Conservation (phyloP, 2,113 vertebrate genomes). For the Ondatra zibethicus region DNA sequence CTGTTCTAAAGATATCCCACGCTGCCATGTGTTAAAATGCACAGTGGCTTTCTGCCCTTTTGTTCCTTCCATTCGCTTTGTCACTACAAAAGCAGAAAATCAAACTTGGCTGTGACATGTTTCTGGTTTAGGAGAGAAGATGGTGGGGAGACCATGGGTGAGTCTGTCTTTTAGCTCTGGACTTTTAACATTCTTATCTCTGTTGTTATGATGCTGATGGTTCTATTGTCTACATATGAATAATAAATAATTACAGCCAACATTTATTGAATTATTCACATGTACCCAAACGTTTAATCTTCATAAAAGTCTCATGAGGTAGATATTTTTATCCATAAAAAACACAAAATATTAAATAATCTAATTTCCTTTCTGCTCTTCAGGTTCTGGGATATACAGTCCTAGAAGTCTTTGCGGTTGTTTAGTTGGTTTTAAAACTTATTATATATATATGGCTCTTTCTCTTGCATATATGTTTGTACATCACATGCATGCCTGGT, state of each 20-base stretch:
- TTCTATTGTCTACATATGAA: not conserved
- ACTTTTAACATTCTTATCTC: not conserved
- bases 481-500: not conserved
- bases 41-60: slow-evolving; percentile 1
- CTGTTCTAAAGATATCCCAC: slow-evolving; percentile 60
- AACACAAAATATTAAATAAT: slow-evolving; percentile 5
- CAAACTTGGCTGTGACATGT: not conserved
- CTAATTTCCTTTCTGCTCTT: not conserved
- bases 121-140: slow-evolving; percentile 29
- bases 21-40: slow-evolving; percentile 22
- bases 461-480: not conserved
- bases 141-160: not conserved
- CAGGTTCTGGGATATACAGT: not conserved
- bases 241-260: not conserved
- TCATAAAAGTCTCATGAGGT: not conserved
- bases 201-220: not conserved
- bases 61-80: slow-evolving; percentile 2
- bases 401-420: not conserved
- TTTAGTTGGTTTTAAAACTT: not conserved
- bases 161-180: not conserved
- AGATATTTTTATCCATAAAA: not conserved
- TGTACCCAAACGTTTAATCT: slow-evolving; percentile 3
- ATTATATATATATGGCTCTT: not conserved
- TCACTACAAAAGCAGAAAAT: slow-evolving; percentile 34
- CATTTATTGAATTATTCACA: slow-evolving; percentile 1